phyloP scores from a whole-genome alignment of 2,113 vertebrate genomes.

The Pygoscelis adeliae region DNA sequence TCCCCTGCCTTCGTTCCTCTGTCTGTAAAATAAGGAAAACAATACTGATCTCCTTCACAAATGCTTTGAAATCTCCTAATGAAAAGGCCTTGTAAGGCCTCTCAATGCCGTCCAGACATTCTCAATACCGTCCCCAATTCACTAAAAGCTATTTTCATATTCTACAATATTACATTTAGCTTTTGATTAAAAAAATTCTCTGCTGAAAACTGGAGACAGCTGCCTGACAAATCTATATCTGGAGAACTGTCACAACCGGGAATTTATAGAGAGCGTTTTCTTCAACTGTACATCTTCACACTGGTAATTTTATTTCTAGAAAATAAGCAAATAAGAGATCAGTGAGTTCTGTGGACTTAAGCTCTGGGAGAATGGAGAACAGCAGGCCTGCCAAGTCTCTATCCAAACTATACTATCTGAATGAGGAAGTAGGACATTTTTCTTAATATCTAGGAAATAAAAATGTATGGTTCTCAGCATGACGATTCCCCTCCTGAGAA shows the following conservation, averaged over 20 bases:
- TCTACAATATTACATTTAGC: not conserved
- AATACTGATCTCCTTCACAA: not conserved
- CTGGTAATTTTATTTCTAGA: conserved; percentile 2
- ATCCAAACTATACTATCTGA: not conserved
- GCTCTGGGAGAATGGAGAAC: not conserved
- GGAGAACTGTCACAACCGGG: not conserved
- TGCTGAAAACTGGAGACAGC: not conserved
- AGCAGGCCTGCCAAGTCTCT: conserved; percentile 8
- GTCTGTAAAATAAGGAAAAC: not conserved
- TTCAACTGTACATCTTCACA: not conserved
- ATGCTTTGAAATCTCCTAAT: not conserved
- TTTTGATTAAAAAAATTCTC: not conserved
- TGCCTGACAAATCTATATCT: not conserved
- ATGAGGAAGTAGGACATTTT: conserved; percentile 19
- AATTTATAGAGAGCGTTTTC: conserved; percentile 12
- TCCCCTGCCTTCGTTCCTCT: not conserved
- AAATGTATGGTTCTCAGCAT: not conserved
- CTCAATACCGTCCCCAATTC: not conserved
- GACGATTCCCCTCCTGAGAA: not conserved
- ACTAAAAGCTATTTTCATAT: not conserved
- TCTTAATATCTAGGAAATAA: conserved; percentile 30
- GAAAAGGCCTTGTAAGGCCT: not conserved
- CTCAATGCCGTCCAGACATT: not conserved
- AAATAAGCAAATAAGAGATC: conserved; percentile 19
- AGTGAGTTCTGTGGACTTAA: not conserved